phyloP scores from a whole-genome alignment of 53 echinoderm and acorn worm species.

The Antedon mediterranea region DNA sequence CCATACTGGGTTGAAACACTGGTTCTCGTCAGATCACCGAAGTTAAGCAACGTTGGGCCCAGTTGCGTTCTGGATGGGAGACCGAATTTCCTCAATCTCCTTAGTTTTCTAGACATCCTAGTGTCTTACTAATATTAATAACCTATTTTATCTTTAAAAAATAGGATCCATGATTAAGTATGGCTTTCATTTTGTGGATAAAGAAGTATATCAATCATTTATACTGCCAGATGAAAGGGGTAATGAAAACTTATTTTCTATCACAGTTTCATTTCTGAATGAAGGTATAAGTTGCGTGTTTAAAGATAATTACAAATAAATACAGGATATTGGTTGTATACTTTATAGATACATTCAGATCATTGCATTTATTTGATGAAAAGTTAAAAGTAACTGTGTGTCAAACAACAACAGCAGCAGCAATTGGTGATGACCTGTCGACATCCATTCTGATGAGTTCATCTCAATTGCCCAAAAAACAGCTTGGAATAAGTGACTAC shows the following conservation, averaged over 20 bases:
- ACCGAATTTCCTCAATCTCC: too few relatives aligned
- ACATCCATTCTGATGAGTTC: slow-evolving; percentile 3
- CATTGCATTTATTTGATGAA: slow-evolving; percentile 26
- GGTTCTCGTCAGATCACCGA: too few relatives aligned
- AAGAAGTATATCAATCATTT: background rate
- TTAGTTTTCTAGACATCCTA: too few relatives aligned
- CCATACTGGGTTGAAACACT: too few relatives aligned
- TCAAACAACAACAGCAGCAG: slow-evolving; percentile 10
- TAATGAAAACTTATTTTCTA: background rate
- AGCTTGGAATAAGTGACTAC: slow-evolving; percentile 18
- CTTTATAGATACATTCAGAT: background rate
- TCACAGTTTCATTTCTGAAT: too few relatives aligned
- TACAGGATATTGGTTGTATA: too few relatives aligned
- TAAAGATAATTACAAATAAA: too few relatives aligned
- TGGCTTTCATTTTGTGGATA: background rate
- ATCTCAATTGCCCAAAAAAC: background rate
- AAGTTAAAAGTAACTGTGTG: slow-evolving; percentile 37
- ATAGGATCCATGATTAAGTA: background rate
- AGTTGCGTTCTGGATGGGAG: too few relatives aligned
- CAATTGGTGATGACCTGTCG: slow-evolving; percentile 7
- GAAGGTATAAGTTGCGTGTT: too few relatives aligned
- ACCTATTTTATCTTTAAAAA: background rate
- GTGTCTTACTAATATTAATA: too few relatives aligned
- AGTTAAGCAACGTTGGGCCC: too few relatives aligned
- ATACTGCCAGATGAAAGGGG: background rate